Base-by-base conservation (phyloP, 2,797 vertebrate genomes). In the Sphenodon punctatus region DNA sequence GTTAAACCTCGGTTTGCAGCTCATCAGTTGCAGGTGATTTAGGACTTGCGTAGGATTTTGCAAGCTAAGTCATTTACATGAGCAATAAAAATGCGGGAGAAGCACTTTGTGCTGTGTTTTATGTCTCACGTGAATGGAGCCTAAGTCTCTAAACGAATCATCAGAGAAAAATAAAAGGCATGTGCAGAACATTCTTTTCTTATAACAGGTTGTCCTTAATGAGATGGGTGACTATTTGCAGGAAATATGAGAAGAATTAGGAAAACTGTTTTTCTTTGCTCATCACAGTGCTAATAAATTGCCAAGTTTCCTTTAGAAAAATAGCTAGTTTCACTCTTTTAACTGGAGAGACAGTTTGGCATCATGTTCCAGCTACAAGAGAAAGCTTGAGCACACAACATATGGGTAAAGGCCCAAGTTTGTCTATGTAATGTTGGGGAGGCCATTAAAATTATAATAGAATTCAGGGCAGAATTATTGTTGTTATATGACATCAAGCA, bases 251-350 rank as follows among this genome's bases (percentile, higher is more conserved):
- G 41, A 38, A 51, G 43, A 41, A 75, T 48, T 49, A 48, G 53
- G 70, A 75, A 86, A 65, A 8, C 87, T 75, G 14, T 64, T 84
- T 73, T 83, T 15, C 43, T 84, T 79, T 79, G 30, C 77, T 84
- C 43, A 38, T 19, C n/a, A 65, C 67, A 64, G 22, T 41, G 85
- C 61, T n/a, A n/a, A n/a, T n/a, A n/a, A n/a, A 38, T 17, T 58
- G 48, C 68, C 76, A 42, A n/a, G 41, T 42, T 63, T 17, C 41
- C 9, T 42, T 11, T 25, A 56, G 34, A 84, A 82, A 49, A 70
- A 87, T 39, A 71, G 51, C 60, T 64, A 10, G 77, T 69, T 84
- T 14, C 89, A 78, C 78, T 82, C 53, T 85, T 22, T 22, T 79
- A 58, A 4, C 11, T 45, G 60, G 67, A 75, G 72, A 77, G n/a